Evolutionary conservation across 2,113 vertebrate genomes (phyloP), one percentile per base, ranked within the genome.

Genomic region (Pardalotus punctatus): DNA sequence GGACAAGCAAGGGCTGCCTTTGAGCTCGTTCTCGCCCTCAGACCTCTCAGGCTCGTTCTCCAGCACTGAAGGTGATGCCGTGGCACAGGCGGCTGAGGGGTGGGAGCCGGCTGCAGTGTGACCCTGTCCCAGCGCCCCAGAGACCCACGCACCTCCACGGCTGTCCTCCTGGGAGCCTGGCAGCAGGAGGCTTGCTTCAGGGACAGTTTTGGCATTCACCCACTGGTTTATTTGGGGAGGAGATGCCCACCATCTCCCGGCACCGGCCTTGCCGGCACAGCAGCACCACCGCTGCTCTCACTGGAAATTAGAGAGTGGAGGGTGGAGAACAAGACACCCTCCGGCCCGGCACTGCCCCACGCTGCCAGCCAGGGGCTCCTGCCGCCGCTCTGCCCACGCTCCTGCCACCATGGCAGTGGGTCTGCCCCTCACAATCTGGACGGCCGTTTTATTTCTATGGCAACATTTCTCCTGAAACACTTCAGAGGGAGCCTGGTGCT

Each of bases 371-470:
- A 2, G 61, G 60, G 66, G 27, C 48, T 78, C 38, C 43, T 42
- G 45, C 48, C 1, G 0, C 56, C 43, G 0, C n/a, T 22, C 29
- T 62, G 43, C 67, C 72, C 1, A 9, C 4, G 15, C 71, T 62
- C 22, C 58, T 81, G 54, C 64, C 81, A 45, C 81, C 57, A 5
- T 12, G 64, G 70, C 2, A 22, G 60, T 27, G 16, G 84, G 91
- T 77, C 81, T 96, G 91, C 65, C 81, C 91, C 84, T 94, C 22
- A 11, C 81, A 80, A 65, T 89, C 88, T 93, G 74, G 66, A 31
- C 2, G 27, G 67, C 64, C 84, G n/a, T 13, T 79, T 82, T 72
- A 94, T 94, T 97, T 96, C 96, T 97, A 84, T 96, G 93, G 95
- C 96, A 96, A 96, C 95, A 91, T 96, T 88, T 80, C 88, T 89